A percentile compares a stretch with the other conserved stretches of the same genome.
phyloP scores from a whole-genome alignment of 2,888 invertebrate genomes.

The Agonopterix subpropinquella region DNA sequence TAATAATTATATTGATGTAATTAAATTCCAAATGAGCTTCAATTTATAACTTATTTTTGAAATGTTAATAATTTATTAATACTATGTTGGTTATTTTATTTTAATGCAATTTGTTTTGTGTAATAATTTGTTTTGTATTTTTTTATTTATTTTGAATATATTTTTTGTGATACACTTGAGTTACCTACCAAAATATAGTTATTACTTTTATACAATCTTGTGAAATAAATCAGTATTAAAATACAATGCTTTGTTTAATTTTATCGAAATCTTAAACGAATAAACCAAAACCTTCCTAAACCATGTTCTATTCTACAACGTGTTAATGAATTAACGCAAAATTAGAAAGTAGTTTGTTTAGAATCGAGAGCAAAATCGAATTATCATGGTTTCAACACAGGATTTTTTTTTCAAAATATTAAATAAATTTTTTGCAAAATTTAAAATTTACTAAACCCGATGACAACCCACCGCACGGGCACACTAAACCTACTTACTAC shows the following conservation, averaged over 20 bases:
- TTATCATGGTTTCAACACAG: too few relatives aligned
- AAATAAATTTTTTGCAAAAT: too few relatives aligned
- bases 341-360: too few relatives aligned
- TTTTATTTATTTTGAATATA: slow-evolving; percentile 10
- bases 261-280: too few relatives aligned
- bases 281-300: too few relatives aligned
- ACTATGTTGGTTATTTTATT: slow-evolving; percentile 24
- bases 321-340: too few relatives aligned
- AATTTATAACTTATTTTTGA: slow-evolving; percentile 17
- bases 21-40: slow-evolving; percentile 47
- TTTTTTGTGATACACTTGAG: slow-evolving; percentile 31
- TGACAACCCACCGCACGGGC: too few relatives aligned
- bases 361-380: too few relatives aligned
- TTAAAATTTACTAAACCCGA: too few relatives aligned
- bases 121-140: slow-evolving; percentile 18
- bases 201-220: slow-evolving; percentile 10
- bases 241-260: neutral
- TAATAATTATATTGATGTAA: neutral
- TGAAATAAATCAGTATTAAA: slow-evolving; percentile 19
- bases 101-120: slow-evolving; percentile 8
- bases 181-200: slow-evolving; percentile 27
- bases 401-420: too few relatives aligned
- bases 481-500: too few relatives aligned
- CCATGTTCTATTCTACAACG: too few relatives aligned
- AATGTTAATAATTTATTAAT: slow-evolving; percentile 9